A percentile compares a stretch with the other conserved stretches of the same genome.
Conservation (phyloP, 2,113 vertebrate genomes). For the Hoplias malabaricus region DNA sequence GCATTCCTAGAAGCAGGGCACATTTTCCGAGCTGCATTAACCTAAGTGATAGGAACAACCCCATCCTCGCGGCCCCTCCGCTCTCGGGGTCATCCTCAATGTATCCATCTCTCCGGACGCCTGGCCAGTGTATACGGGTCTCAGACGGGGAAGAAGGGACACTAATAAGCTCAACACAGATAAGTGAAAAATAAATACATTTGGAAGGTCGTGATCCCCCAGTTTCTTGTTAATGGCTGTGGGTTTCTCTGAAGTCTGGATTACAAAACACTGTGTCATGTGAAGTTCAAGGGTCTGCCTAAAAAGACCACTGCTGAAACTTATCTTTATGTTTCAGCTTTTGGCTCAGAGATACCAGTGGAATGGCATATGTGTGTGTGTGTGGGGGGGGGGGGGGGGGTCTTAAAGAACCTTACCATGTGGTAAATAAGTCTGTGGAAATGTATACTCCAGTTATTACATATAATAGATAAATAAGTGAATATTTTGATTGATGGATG, state of each 20-base stretch:
- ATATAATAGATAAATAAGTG: no score
- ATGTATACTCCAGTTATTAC: no score
- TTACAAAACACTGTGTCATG: slow-evolving; percentile 3
- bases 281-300: slow-evolving; percentile 18
- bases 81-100: slow-evolving; percentile 67
- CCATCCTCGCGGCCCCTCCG: slow-evolving; percentile 56
- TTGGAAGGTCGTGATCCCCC: slow-evolving; percentile 64
- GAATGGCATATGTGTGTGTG: no score
- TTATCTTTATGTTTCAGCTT: background rate
- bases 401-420: no score
- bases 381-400: no score
- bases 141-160: slow-evolving; percentile 67
- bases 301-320: background rate
- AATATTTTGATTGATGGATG: no score
- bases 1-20: slow-evolving; percentile 66
- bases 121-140: slow-evolving; percentile 72
- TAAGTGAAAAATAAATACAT: slow-evolving; percentile 71
- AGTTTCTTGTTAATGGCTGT: slow-evolving; percentile 68
- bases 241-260: slow-evolving; percentile 55
- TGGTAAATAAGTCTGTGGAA: no score
- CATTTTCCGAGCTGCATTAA: slow-evolving; percentile 52
- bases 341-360: background rate
- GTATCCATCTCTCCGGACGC: slow-evolving; percentile 71
- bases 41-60: slow-evolving; percentile 28
- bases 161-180: slow-evolving; percentile 71